Evolutionary conservation across 2,888 invertebrate species (phyloP), one percentile per base, ranked within the genome.

Genomic region (Agrotis segetum): DNA sequence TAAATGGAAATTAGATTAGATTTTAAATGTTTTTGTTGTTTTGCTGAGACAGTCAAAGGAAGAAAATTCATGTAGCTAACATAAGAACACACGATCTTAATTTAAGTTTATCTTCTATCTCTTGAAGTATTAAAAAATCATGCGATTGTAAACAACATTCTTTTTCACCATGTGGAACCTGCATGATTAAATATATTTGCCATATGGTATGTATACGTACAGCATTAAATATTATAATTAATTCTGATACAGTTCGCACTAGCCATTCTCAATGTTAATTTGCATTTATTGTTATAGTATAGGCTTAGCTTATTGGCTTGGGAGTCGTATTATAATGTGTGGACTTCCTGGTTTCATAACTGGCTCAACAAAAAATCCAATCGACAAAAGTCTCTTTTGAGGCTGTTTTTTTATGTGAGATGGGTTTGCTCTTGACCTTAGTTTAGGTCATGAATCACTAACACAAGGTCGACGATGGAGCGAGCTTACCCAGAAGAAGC

Each of bases 211-310:
- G 17, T 14, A 4, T 60, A 68, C 40, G 58, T 44, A 34, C 29
- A 50, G 7, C 50, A 67, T 79, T 59, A 70, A 40, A 34, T 79
- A 79, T 78, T 78, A 63, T 74, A 78, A 78, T 78, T 70, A 52
- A 78, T 67, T 79, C 79, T 29, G 55, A 63, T n/a, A 66, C 62
- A 59, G 50, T 70, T 70, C 13, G 59, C 66, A 74, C 50, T 70
- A 13, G 70, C 62, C 19, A 70, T 46, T 74, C 59, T 78, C 77
- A 78, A 74, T 74, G 77, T 59, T 74, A 70, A 50, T 69, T 61
- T 24, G 74, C 60, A 70, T 69, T 69, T 52, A 68, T 79, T 61
- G 74, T 66, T 47, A 62, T 67, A 49, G 44, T 63, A 64, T 58
- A 66, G 46, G 53, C 65, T 53, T 68, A 50, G 53, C 44, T 29